Evolutionary conservation across 23 tunicate species (phyloP), one percentile per base, ranked within the genome.

Genomic region (Oikopleura dioica): DNA sequence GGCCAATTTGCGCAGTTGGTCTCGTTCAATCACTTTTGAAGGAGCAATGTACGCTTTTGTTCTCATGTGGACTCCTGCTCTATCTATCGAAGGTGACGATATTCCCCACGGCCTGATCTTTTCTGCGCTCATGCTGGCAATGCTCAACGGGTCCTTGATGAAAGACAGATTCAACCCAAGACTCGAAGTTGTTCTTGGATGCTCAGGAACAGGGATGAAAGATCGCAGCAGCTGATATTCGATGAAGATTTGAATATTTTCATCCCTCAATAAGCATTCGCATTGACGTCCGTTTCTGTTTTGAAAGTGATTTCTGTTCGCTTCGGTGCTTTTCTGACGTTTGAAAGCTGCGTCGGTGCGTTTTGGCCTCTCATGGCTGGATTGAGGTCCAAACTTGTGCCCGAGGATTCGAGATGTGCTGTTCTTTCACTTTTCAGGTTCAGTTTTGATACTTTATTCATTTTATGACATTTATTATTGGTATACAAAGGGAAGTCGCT

Each of bases 11-110:
- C 4, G 28, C 79, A 1, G 79, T 85, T 23, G 91, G 91, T 9
- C 0, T 85, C 24, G 68, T 81, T 35, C 91, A 85, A 58, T 51
- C 91, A 1, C 69, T 85, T 85, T 85, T 59, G 91, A 85, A 38
- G 84, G 91, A 26, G 44, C 91, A 26, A 85, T 85, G 91, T 85
- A 85, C 38, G 78, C 81, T 1, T 85, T 85, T 75, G 85, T 85
- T 38, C 44, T 85, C 28, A 78, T 81, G 50, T 85, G 91, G 91
- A 85, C 91, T 4, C 91, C 91, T 1, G 82, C 85, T 1, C 76
- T 85, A 9, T 75, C 91, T 1, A 63, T 63, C n/a, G 58, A 50
- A 32, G 69, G 81, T 33, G 50, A 68, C 0, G 9, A 79, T 1
- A 81, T 81, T 4, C 85, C 91, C 1, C 84, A 85, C 63, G 84